A percentile compares a stretch with the other conserved stretches of the same genome.
Conservation (phyloP, 2,888 invertebrate genomes). For the Drosophila acutilabella region DNA sequence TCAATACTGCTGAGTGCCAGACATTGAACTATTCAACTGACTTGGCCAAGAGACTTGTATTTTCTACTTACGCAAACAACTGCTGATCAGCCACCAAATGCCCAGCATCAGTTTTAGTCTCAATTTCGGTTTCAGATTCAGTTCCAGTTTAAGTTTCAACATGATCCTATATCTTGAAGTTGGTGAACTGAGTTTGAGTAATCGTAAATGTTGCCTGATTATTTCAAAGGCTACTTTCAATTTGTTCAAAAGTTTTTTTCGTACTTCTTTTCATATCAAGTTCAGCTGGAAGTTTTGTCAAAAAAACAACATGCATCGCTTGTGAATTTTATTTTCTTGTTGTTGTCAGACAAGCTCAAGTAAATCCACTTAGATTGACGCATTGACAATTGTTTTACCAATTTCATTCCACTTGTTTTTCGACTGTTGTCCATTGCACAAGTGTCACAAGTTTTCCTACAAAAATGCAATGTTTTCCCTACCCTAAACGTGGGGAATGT, state of each 20-base stretch:
- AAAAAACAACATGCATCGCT: constrained; percentile 38
- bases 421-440: constrained; percentile 50
- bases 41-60: background rate
- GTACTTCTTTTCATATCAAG: background rate
- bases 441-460: constrained; percentile 38
- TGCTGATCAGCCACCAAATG: constrained; percentile 31
- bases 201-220: constrained; percentile 31
- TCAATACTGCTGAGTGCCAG: constrained; percentile 18
- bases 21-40: constrained; percentile 10
- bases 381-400: constrained; percentile 77
- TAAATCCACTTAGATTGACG: constrained; percentile 74
- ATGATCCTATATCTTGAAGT: background rate
- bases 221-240: constrained; percentile 42
- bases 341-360: constrained; percentile 34
- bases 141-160: constrained; percentile 43
- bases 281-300: constrained; percentile 26
- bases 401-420: constrained; percentile 65
- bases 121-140: constrained; percentile 33
- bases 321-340: constrained; percentile 22
- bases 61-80: constrained; percentile 50
- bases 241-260: constrained; percentile 12
- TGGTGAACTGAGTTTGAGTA: constrained; percentile 16
- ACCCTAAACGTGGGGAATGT: constrained; percentile 1
- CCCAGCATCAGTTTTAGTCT: constrained; percentile 10
- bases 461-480: constrained; percentile 10